Percentiles rank a stretch among this genome's conserved stretches.
Conservation (phyloP, 2,888 invertebrate species). For the Eupsilia transversa region DNA sequence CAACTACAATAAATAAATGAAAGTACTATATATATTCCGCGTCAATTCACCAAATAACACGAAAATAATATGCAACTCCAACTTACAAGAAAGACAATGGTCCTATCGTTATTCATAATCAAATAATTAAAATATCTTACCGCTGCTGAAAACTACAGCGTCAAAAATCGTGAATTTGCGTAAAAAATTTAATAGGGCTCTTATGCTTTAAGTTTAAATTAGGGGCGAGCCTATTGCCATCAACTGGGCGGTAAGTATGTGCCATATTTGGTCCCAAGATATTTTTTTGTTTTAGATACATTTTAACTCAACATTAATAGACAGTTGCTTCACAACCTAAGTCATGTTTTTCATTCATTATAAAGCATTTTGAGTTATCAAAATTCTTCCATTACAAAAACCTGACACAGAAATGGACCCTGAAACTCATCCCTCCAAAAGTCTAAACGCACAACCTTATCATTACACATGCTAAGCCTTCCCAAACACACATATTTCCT, state of each 20-base stretch:
- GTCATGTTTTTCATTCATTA: background rate
- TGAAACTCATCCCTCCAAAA: background rate
- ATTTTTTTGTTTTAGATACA: background rate
- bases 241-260: background rate
- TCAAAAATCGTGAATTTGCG: too few relatives aligned
- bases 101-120: too few relatives aligned
- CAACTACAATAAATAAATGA: too few relatives aligned
- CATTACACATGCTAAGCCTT: conserved; percentile 9
- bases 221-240: background rate
- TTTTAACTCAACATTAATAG: background rate
- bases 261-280: background rate
- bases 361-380: background rate
- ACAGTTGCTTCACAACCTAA: background rate
- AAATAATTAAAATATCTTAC: too few relatives aligned
- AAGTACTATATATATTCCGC: too few relatives aligned
- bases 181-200: too few relatives aligned
- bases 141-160: too few relatives aligned
- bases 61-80: too few relatives aligned
- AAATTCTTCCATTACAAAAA: background rate
- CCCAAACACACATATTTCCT: conserved; percentile 42
- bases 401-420: background rate
- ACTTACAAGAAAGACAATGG: too few relatives aligned
- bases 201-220: too few relatives aligned
- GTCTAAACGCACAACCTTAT: conserved; percentile 8
- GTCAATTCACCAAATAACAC: too few relatives aligned